Conservation (phyloP, 1,140 invertebrate genomes). For the Drosophila arawakana region DNA sequence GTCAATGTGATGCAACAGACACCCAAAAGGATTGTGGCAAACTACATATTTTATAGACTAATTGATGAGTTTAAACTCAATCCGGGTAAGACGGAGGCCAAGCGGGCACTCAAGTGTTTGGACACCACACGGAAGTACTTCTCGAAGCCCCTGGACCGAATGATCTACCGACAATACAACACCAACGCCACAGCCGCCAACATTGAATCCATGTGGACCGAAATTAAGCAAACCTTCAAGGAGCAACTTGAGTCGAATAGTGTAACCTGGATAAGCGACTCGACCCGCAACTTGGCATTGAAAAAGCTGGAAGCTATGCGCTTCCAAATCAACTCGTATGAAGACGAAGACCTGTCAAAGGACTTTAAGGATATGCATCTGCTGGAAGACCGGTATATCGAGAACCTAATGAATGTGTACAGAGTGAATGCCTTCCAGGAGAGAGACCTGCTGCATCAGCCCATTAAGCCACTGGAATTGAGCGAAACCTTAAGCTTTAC, state of each 20-base stretch:
- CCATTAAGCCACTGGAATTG: slow-evolving; percentile 58
- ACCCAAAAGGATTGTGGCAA: slow-evolving; percentile 54
- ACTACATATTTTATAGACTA: slow-evolving; percentile 67
- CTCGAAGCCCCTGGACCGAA: slow-evolving; percentile 71
- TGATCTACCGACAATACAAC: slow-evolving; percentile 66
- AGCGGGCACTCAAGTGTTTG: slow-evolving; percentile 41
- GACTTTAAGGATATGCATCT: slow-evolving; percentile 59
- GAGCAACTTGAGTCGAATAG: slow-evolving; percentile 39
- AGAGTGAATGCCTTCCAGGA: slow-evolving; percentile 2
- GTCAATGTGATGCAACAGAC: slow-evolving; percentile 46
- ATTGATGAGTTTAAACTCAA: slow-evolving; percentile 47
- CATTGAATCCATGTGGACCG: slow-evolving; percentile 64
- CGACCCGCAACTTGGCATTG: slow-evolving; percentile 56
- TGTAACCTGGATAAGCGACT: slow-evolving; percentile 45
- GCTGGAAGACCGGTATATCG: slow-evolving; percentile 36
- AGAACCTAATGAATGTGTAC: slow-evolving; percentile 41
- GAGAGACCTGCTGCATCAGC: slow-evolving; percentile 44
- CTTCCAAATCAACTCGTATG: slow-evolving; percentile 64
- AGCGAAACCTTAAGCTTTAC: slow-evolving; percentile 62
- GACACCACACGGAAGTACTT: slow-evolving; percentile 57
- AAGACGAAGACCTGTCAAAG: slow-evolving; percentile 53
- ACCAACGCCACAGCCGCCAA: slow-evolving; percentile 52
- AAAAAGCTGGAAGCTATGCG: slow-evolving; percentile 67
- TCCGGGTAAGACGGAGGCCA: slow-evolving; percentile 6
- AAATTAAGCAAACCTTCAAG: slow-evolving; percentile 63